A percentile compares a stretch with the other conserved stretches of the same genome.
These are phyloP conservation scores for Drosophila cardini DNA, from an alignment of 1,140 invertebrate genomes.

Conservation along the genomic window DNA sequence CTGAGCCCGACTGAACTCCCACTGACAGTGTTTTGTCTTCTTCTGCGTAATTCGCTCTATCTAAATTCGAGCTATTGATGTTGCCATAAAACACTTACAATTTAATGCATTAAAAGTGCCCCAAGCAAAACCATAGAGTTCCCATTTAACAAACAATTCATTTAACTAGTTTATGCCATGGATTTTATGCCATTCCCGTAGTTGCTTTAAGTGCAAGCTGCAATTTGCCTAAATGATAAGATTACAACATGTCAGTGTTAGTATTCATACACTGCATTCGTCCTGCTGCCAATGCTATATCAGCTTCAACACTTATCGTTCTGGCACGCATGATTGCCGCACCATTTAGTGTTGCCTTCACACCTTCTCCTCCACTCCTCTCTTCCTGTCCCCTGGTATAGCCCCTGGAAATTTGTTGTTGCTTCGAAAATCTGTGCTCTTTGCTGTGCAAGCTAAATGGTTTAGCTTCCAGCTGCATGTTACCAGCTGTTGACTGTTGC, in stretches of 20 bases:
- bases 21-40: not conserved
- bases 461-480: slow-evolving; percentile 26
- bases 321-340: slow-evolving; percentile 36
- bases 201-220: slow-evolving; percentile 59
- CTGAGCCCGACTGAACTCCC: slow-evolving; percentile 2
- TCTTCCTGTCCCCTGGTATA: not conserved
- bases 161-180: slow-evolving; percentile 14
- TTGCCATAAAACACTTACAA: slow-evolving; percentile 16
- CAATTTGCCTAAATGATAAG: slow-evolving; percentile 68
- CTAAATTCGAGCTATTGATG: slow-evolving; percentile 3
- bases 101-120: slow-evolving; percentile 15
- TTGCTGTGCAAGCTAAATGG: slow-evolving; percentile 31
- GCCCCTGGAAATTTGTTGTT: not conserved
- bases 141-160: slow-evolving; percentile 22
- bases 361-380: not conserved
- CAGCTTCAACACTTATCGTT: slow-evolving; percentile 18
- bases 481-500: slow-evolving; percentile 20
- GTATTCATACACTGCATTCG: slow-evolving; percentile 11
- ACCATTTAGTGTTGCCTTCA: not conserved
- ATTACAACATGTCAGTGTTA: slow-evolving; percentile 20
- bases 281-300: not conserved
- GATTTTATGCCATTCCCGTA: slow-evolving; percentile 29
- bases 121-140: not conserved
- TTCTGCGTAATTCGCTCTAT: not conserved
- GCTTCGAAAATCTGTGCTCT: slow-evolving; percentile 21